phyloP scores from a whole-genome alignment of 2,888 invertebrate genomes.

The Ormyrus nitidulus region DNA sequence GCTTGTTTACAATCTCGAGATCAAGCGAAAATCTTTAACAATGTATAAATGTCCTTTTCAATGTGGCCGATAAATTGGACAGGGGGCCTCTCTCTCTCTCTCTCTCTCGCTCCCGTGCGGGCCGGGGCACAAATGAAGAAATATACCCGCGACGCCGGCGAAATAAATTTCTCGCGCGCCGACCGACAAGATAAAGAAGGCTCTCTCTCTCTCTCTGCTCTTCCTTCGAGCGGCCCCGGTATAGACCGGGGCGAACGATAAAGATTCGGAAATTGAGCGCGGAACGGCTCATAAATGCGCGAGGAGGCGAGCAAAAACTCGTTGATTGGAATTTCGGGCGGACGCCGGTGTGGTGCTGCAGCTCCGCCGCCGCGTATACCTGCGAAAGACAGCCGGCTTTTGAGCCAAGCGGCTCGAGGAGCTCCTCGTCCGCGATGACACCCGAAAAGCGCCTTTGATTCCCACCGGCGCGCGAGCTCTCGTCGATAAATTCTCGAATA shows the following conservation, averaged over 20 bases:
- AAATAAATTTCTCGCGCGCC: constrained; percentile 50
- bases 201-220: neutral
- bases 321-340: constrained; percentile 71
- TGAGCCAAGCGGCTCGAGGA: constrained; percentile 64
- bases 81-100: neutral
- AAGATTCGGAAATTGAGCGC: constrained; percentile 50
- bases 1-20: neutral
- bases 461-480: constrained; percentile 66
- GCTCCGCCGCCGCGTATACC: constrained; percentile 64
- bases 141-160: constrained; percentile 33
- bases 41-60: constrained; percentile 14
- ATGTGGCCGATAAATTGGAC: constrained; percentile 21
- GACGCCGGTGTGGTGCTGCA: constrained; percentile 60
- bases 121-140: constrained; percentile 50
- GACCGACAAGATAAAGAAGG: constrained; percentile 49
- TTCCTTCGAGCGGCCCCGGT: neutral
- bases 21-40: constrained; percentile 4
- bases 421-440: constrained; percentile 65
- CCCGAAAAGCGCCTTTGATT: constrained; percentile 70
- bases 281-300: constrained; percentile 28
- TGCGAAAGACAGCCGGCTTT: constrained; percentile 64
- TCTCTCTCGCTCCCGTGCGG: neutral
- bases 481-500: constrained; percentile 70
- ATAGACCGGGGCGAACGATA: constrained; percentile 35
- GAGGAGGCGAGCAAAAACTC: constrained; percentile 64